These are phyloP conservation scores for Megalurothrips usitatus DNA, from an alignment of 2,888 invertebrate genomes.

Conservation along the genomic window DNA sequence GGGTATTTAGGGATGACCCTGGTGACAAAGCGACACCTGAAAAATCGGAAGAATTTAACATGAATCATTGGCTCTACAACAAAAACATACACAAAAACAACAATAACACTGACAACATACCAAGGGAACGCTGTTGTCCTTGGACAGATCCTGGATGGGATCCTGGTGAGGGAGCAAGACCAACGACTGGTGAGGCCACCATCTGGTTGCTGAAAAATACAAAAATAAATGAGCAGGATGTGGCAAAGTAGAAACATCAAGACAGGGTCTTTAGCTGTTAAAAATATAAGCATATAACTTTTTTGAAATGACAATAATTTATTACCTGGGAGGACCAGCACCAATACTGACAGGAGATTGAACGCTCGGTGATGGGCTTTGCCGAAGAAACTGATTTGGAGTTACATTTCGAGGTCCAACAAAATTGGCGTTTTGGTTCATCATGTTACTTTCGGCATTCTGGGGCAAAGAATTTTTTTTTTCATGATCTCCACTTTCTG, in stretches of 20 bases:
- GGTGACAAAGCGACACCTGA: constrained; percentile 70
- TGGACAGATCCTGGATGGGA: constrained; percentile 55
- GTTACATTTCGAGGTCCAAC: constrained; percentile 58
- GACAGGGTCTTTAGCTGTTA: constrained; percentile 23
- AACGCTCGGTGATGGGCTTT: constrained; percentile 74
- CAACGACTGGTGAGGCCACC: constrained; percentile 61
- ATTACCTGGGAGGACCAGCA: constrained; percentile 41
- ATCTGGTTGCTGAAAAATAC: constrained; percentile 51
- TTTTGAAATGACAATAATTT: constrained; percentile 27
- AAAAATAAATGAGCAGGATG: constrained; percentile 28
- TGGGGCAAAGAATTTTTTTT: not conserved
- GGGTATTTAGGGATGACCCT: constrained; percentile 76
- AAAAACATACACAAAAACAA: constrained; percentile 18
- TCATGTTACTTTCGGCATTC: constrained; percentile 42
- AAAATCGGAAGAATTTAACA: constrained; percentile 31
- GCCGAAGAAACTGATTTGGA: constrained; percentile 70
- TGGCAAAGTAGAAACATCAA: constrained; percentile 2
- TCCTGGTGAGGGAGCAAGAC: constrained; percentile 60
- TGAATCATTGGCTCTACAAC: not conserved
- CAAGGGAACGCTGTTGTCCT: constrained; percentile 38
- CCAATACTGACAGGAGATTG: constrained; percentile 63
- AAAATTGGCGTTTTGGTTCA: constrained; percentile 50
- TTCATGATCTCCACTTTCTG: too few species aligned
- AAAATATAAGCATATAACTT: not conserved
- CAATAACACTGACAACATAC: constrained; percentile 45